phyloP scores from a whole-genome alignment of 2,113 vertebrate species.

The Zosterops japonicus region DNA sequence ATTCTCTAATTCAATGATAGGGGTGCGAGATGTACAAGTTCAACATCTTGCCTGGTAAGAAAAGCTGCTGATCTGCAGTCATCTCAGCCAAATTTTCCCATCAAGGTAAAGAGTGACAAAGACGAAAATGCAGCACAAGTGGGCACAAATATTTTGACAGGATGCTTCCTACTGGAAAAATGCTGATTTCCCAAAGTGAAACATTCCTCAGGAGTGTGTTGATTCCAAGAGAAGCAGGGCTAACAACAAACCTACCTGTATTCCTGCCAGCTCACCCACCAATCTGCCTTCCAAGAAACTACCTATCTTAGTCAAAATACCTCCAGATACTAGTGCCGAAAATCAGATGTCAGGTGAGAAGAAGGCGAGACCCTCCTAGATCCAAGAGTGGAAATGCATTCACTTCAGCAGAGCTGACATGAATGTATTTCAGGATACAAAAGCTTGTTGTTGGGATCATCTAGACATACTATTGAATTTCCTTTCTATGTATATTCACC shows the following conservation, averaged over 20 bases:
- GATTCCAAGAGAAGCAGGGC: neutral
- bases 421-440: neutral
- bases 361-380: neutral
- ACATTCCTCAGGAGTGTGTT: fast-evolving
- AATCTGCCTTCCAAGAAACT: neutral
- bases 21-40: neutral
- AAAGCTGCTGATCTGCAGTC: fast-evolving
- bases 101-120: neutral
- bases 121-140: neutral
- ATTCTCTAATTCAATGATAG: neutral
- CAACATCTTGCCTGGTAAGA: neutral
- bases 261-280: neutral
- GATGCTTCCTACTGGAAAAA: constrained; percentile 21
- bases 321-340: neutral
- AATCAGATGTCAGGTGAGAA: neutral
- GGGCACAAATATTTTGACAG: neutral
- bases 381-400: neutral
- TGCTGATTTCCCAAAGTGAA: neutral
- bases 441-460: neutral
- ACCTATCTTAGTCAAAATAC: neutral
- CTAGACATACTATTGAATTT: neutral
- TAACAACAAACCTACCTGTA: neutral
- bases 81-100: neutral
- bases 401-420: neutral
- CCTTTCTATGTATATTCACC: neutral